These are phyloP conservation scores for Cheilosia grossa DNA, from an alignment of 2,888 invertebrate genomes.

Conservation along the genomic window DNA sequence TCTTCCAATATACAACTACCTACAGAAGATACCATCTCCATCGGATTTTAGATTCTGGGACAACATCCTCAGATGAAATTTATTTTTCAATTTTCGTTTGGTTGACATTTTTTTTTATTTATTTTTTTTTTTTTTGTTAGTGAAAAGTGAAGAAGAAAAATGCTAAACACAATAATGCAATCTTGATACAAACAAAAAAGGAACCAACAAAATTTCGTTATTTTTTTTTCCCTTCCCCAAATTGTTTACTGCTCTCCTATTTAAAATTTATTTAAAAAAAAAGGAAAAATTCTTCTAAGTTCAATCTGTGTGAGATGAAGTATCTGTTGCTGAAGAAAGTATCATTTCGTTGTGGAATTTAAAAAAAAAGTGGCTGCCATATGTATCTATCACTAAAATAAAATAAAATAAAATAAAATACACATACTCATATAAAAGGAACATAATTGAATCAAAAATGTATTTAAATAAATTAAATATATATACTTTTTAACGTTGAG, in stretches of 20 bases:
- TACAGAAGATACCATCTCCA: constrained; percentile 20
- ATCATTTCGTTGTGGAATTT: constrained; percentile 28
- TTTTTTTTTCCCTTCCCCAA: background rate
- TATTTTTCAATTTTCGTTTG: constrained; percentile 39
- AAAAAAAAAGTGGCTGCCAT: constrained; percentile 60
- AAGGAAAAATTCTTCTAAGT: background rate
- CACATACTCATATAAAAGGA: constrained; percentile 20
- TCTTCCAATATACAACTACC: constrained; percentile 23
- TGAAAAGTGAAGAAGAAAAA: background rate
- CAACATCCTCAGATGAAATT: constrained; percentile 52
- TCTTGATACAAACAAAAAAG: background rate
- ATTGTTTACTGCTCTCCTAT: constrained; percentile 25
- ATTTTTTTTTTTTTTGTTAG: background rate
- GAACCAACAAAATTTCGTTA: background rate
- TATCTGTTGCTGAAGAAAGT: constrained; percentile 58
- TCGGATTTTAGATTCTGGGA: constrained; percentile 27
- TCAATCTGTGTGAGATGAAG: constrained; percentile 17
- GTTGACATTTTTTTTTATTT: constrained; percentile 40
- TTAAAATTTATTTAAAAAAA: constrained; percentile 1
- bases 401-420: constrained; percentile 7
- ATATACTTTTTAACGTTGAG: constrained; percentile 39
- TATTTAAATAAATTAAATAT: constrained; percentile 11
- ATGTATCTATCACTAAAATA: constrained; percentile 53
- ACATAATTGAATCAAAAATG: constrained; percentile 10
- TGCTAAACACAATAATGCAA: background rate